A percentile compares a stretch with the other conserved stretches of the same genome.
Conservation (phyloP, 92 coral and sea anemone genomes). For the Muricea muricata region DNA sequence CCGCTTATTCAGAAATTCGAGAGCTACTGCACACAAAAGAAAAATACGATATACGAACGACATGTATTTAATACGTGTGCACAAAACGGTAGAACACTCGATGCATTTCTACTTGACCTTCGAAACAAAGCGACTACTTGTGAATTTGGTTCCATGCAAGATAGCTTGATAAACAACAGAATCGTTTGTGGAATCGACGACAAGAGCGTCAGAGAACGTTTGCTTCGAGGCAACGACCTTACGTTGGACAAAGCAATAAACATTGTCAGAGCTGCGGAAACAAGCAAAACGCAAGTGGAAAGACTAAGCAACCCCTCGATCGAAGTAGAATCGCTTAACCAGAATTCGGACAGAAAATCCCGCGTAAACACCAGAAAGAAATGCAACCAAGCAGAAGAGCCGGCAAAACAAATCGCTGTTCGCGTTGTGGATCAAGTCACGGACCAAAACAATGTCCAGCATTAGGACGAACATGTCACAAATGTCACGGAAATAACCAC, state of each 20-base stretch:
- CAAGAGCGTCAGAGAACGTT: constrained; percentile 29
- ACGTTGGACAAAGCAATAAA: too few relatives aligned
- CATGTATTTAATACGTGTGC: too few relatives aligned
- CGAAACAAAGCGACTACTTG: neutral
- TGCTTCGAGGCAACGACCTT: constrained; percentile 39
- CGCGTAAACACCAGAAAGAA: neutral
- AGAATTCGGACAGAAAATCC: too few relatives aligned
- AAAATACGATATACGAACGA: constrained; percentile 57
- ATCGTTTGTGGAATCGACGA: too few relatives aligned
- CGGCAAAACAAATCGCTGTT: constrained; percentile 10
- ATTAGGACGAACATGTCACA: constrained; percentile 18
- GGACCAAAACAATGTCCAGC: too few relatives aligned
- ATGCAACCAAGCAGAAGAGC: neutral
- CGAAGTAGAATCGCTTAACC: too few relatives aligned
- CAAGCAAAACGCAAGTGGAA: too few relatives aligned
- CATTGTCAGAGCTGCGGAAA: too few relatives aligned
- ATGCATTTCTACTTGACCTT: too few relatives aligned
- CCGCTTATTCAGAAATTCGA: constrained; percentile 51
- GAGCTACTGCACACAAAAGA: constrained; percentile 51
- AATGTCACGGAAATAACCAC: constrained; percentile 43
- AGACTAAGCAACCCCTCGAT: too few relatives aligned
- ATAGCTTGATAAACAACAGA: constrained; percentile 45
- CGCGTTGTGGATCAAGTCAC: too few relatives aligned
- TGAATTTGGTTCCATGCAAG: neutral
- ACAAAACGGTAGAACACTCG: too few relatives aligned